Percentiles rank a stretch among this genome's conserved stretches.
Conservation (phyloP, 35 echinoderm and acorn worm genomes). For the Anneissia japonica region DNA sequence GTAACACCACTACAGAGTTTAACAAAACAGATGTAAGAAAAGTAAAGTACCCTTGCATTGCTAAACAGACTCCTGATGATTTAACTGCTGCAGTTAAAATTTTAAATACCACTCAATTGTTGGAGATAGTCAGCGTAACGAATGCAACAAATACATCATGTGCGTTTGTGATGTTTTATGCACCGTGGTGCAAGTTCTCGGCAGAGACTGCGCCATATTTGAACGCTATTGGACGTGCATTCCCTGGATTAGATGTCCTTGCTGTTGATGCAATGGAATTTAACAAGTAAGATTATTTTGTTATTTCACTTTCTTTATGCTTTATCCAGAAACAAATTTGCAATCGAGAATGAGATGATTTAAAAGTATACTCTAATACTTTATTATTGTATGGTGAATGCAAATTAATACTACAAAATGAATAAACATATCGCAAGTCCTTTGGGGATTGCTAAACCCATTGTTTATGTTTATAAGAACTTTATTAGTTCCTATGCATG, state of each 20-base stretch:
- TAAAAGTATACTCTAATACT: background rate
- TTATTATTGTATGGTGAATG: too few relatives aligned
- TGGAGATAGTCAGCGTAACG: slow-evolving; percentile 30
- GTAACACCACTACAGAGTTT: background rate
- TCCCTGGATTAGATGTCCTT: slow-evolving; percentile 56
- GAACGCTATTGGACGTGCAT: slow-evolving; percentile 78
- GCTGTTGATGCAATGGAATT: slow-evolving; percentile 75
- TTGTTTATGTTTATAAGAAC: too few relatives aligned
- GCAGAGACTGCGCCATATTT: slow-evolving; percentile 52
- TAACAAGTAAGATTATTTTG: slow-evolving; percentile 43
- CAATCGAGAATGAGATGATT: background rate
- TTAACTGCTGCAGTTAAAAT: slow-evolving; percentile 23
- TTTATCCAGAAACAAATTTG: background rate
- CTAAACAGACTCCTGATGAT: slow-evolving; percentile 10
- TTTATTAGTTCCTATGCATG: too few relatives aligned
- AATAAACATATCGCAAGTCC: too few relatives aligned
- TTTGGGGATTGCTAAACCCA: too few relatives aligned
- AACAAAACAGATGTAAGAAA: background rate
- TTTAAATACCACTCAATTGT: slow-evolving; percentile 62
- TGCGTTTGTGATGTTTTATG: slow-evolving; percentile 81
- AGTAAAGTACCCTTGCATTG: slow-evolving; percentile 47
- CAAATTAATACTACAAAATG: too few relatives aligned
- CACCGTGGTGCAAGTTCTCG: slow-evolving; percentile 71
- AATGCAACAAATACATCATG: slow-evolving; percentile 41
- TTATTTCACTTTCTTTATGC: background rate